Evolutionary conservation across 2,797 vertebrate species (phyloP).

Genomic region (Australoheros facetus): DNA sequence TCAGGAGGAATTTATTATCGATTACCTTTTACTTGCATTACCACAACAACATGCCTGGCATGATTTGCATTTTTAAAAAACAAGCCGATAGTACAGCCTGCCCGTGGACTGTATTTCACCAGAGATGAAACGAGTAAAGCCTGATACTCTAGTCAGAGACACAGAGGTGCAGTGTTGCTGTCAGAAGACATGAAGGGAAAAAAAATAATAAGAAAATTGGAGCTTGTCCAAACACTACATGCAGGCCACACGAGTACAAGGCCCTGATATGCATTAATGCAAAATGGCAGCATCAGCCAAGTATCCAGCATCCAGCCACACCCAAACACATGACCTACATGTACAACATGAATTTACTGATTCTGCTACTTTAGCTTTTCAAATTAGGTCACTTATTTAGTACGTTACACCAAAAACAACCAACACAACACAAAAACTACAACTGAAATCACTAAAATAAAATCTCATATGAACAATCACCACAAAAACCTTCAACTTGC

Average conservation of each 20-base stretch:
- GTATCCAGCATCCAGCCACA: background rate
- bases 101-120: background rate
- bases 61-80: slow-evolving; percentile 26
- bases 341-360: background rate
- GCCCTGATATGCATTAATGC: background rate
- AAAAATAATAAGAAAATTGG: background rate
- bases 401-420: background rate
- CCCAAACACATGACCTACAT: background rate
- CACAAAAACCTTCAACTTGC: background rate
- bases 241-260: background rate
- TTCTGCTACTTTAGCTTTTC: background rate
- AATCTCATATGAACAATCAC: background rate
- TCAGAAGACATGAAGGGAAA: background rate
- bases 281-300: background rate
- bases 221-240: slow-evolving; percentile 8
- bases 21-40: background rate
- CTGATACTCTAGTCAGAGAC: slow-evolving; percentile 35
- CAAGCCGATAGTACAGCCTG: background rate
- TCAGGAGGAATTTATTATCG: background rate
- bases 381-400: background rate
- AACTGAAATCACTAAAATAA: background rate
- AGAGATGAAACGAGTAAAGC: slow-evolving; percentile 50
- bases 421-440: background rate
- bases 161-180: slow-evolving; percentile 1
- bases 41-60: background rate